Evolutionary conservation across 1,140 invertebrate genomes (phyloP).

Genomic region (Drosophila sechellia): DNA sequence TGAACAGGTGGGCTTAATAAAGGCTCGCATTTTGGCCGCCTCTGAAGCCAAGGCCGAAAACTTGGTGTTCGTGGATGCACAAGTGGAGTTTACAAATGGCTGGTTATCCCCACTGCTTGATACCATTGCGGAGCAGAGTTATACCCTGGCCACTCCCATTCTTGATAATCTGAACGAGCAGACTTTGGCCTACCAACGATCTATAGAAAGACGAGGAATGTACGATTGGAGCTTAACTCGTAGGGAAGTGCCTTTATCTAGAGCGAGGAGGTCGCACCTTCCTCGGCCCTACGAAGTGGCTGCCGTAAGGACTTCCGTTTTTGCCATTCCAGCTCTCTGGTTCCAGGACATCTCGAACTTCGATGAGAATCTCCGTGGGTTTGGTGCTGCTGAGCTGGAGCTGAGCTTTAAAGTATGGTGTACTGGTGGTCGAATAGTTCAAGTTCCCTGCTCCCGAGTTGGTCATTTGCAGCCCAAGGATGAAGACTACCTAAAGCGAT

Average conservation of each 20-base stretch:
- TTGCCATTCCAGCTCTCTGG: background rate
- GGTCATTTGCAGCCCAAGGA: slow-evolving; percentile 1
- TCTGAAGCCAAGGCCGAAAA: background rate
- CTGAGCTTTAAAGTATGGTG: slow-evolving; percentile 5
- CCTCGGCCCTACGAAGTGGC: background rate
- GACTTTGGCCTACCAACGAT: background rate
- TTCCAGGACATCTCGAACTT: slow-evolving; percentile 2
- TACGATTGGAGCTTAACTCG: slow-evolving; percentile 3
- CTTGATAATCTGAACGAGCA: background rate
- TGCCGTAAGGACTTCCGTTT: slow-evolving; percentile 8
- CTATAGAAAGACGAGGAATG: background rate
- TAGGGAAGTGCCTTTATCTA: background rate
- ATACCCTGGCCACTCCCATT: slow-evolving; percentile 6
- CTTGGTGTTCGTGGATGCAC: slow-evolving; percentile 3
- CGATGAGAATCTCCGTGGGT: background rate
- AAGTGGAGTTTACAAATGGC: background rate
- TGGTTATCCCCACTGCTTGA: background rate
- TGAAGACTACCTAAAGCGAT: slow-evolving; percentile 1
- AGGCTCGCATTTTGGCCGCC: background rate
- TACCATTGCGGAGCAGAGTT: slow-evolving; percentile 3
- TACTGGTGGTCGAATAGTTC: slow-evolving; percentile 2
- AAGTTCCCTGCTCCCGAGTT: slow-evolving; percentile 11
- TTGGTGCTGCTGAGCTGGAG: background rate
- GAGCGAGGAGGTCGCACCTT: background rate
- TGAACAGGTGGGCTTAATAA: background rate